A percentile compares a stretch with the other conserved stretches of the same genome.
Conservation (phyloP, 2,113 vertebrate species). For the Excalfactoria chinensis region DNA sequence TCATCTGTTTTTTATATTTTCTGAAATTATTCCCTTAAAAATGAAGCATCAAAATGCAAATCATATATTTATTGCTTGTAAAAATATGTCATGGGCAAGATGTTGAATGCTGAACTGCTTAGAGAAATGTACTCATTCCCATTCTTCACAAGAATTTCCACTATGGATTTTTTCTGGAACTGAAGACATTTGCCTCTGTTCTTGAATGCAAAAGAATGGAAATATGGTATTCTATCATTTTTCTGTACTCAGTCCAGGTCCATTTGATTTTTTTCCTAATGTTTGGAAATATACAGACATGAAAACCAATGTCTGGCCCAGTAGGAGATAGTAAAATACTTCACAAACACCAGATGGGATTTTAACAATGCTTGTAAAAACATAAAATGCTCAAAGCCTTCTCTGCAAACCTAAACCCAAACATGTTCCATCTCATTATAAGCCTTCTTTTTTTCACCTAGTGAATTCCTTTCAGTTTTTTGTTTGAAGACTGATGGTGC, state of each 20-base stretch:
- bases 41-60: conserved; percentile 67
- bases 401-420: conserved; percentile 67
- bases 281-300: conserved; percentile 76
- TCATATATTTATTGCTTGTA: conserved; percentile 63
- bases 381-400: conserved; percentile 64
- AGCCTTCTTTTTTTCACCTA: conserved; percentile 54
- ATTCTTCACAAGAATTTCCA: conserved; percentile 66
- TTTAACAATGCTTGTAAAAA: conserved; percentile 78
- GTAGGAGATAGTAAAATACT: conserved; percentile 81
- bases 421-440: conserved; percentile 60
- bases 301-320: conserved; percentile 76
- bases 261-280: conserved; percentile 69
- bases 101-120: conserved; percentile 65
- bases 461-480: conserved; percentile 35
- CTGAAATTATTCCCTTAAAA: conserved; percentile 52
- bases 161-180: conserved; percentile 65
- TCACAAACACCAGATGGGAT: conserved; percentile 79
- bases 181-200: conserved; percentile 69
- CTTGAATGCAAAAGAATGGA: conserved; percentile 61
- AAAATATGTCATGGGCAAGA: conserved; percentile 48
- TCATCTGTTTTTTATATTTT: conserved; percentile 52
- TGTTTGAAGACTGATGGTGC: conserved; percentile 11
- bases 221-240: conserved; percentile 69
- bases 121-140: conserved; percentile 65
- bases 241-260: conserved; percentile 67